phyloP scores from a whole-genome alignment of 2,888 invertebrate genomes.

The Dilophus febrilis region DNA sequence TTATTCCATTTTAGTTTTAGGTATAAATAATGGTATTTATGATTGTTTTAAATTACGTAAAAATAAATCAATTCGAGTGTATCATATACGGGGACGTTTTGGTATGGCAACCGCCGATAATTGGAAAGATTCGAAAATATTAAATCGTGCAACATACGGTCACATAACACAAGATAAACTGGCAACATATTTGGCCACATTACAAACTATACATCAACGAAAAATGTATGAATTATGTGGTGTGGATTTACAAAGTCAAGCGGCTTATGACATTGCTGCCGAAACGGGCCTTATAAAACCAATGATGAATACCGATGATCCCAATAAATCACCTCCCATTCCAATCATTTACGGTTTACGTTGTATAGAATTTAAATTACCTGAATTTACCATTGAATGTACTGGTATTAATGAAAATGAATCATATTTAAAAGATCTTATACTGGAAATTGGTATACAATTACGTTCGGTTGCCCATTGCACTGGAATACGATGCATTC shows the following conservation, averaged over 20 bases:
- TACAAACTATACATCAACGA: constrained; percentile 74
- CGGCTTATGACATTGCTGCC: constrained; percentile 75
- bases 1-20: constrained; percentile 40
- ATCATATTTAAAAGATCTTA: constrained; percentile 52
- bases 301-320: constrained; percentile 8
- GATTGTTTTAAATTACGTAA: constrained; percentile 37
- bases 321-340: constrained; percentile 40
- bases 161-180: constrained; percentile 53
- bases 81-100: constrained; percentile 54
- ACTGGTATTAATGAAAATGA: constrained; percentile 76
- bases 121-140: constrained; percentile 50
- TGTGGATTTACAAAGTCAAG: constrained; percentile 68
- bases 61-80: constrained; percentile 49
- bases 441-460: constrained; percentile 69
- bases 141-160: constrained; percentile 48
- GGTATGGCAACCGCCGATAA: constrained; percentile 60
- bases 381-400: constrained; percentile 75
- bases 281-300: constrained; percentile 64
- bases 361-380: constrained; percentile 63
- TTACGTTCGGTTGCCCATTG: constrained; percentile 68
- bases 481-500: constrained; percentile 58
- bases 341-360: constrained; percentile 76
- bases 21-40: constrained; percentile 48
- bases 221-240: constrained; percentile 68
- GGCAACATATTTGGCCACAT: constrained; percentile 54